Evolutionary conservation across 1,140 invertebrate genomes (phyloP), one percentile per base, ranked within the genome.

Genomic region (Penaeus japonicus): DNA sequence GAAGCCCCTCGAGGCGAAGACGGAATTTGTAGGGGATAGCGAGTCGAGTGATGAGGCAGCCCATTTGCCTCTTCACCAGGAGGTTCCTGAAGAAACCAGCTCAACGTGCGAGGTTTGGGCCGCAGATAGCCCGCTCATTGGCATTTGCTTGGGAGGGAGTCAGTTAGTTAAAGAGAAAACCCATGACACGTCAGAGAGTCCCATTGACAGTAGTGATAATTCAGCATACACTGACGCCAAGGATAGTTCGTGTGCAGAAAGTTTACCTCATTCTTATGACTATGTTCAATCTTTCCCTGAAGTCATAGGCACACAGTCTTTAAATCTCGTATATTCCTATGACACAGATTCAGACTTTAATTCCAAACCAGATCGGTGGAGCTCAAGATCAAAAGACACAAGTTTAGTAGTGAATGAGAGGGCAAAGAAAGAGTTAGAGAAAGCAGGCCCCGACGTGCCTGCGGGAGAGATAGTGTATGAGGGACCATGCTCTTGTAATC

Each of bases 391-490:
- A 24, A 53, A 18, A 70, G 17, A 54, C 39, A 80, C 39, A 39
- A 20, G 35, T 80, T 55, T 65, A 24, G 77, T 87, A 22, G 20
- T 62, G 30, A 32, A 27, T n/a, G 81, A 84, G 4, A 7, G 30
- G 22, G 82, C 59, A 22, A 55, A 75, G 30, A 20, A 54, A 20
- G 62, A n/a, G 15, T 39, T 55, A 18, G 39, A 79, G 22, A 77
- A 27, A 70, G 32, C n/a, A 62, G 77, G 24, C 53, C 62, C 32
- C 4, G n/a, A 47, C 2, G n/a, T 27, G 22, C 32, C 22, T n/a
- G 27, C 53, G 24, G 87, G 82, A n/a, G 82, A 89, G 73, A 89
- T 89, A 62, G 47, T 89, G 54, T 89, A 89, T 57, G 82, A 89
- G 53, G 87, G 82, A 79, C 87, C 87, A 10, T 89, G 87, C 59